Evolutionary conservation across 1,140 invertebrate genomes (phyloP).

Genomic region (Drosophila kanapiae): DNA sequence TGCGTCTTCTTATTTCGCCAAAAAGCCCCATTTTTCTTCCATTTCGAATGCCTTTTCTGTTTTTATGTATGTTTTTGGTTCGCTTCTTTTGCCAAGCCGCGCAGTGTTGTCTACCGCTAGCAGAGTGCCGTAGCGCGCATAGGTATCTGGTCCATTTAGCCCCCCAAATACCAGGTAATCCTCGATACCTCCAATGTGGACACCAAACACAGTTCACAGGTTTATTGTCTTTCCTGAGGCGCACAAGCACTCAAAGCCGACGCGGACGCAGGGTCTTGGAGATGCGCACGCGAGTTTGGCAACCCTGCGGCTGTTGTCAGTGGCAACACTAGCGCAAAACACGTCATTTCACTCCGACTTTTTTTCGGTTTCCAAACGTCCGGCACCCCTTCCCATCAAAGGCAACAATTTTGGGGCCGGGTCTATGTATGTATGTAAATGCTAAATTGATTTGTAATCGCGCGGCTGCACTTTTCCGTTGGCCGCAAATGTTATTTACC

Average conservation of each 20-base stretch:
- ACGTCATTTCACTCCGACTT: slow-evolving; percentile 51
- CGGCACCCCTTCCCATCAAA: not conserved
- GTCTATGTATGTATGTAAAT: slow-evolving; percentile 13
- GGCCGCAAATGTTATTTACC: slow-evolving; percentile 57
- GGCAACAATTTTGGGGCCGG: slow-evolving; percentile 10
- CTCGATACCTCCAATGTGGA: not conserved
- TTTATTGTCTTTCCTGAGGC: slow-evolving; percentile 1
- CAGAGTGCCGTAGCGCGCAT: not conserved
- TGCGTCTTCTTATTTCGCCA: slow-evolving; percentile 25
- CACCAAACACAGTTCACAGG: not conserved
- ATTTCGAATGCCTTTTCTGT: slow-evolving; percentile 14
- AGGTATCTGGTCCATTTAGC: not conserved
- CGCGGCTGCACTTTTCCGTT: slow-evolving; percentile 44
- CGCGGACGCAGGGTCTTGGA: not conserved
- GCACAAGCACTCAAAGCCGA: slow-evolving; percentile 4
- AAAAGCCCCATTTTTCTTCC: slow-evolving; percentile 11
- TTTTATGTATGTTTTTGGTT: slow-evolving; percentile 5
- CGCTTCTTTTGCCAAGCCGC: slow-evolving; percentile 30
- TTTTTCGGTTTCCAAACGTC: slow-evolving; percentile 18
- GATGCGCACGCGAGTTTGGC: slow-evolving; percentile 17
- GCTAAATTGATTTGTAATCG: slow-evolving; percentile 11
- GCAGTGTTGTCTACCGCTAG: slow-evolving; percentile 24
- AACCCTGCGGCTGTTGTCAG: slow-evolving; percentile 55
- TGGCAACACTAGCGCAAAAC: slow-evolving; percentile 62
- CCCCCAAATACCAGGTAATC: slow-evolving; percentile 3